Conservation (phyloP, 2,888 invertebrate genomes). For the Suillia variegata region DNA sequence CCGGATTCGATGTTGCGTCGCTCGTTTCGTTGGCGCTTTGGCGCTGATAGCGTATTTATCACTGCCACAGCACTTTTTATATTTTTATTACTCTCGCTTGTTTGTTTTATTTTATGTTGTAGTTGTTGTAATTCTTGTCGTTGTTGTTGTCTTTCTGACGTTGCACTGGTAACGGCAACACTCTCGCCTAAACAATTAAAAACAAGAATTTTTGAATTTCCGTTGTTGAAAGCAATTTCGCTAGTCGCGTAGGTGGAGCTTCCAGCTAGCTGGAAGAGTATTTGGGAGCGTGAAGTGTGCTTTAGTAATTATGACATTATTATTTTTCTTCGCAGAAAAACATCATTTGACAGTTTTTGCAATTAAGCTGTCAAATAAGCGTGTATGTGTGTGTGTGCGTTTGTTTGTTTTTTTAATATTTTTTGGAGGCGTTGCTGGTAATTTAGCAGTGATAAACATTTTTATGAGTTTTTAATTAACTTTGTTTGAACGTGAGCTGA, state of each 20-base stretch:
- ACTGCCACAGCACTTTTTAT: neutral
- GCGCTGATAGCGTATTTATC: neutral
- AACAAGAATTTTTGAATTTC: neutral
- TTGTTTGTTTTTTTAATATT: too few relatives aligned
- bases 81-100: neutral
- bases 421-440: neutral
- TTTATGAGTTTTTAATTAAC: constrained; percentile 50
- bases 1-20: neutral
- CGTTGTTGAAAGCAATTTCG: neutral
- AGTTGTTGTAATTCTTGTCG: neutral
- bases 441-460: constrained; percentile 31
- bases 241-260: too few relatives aligned
- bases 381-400: neutral
- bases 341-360: neutral
- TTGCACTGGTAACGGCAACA: neutral
- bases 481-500: constrained; percentile 12
- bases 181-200: neutral
- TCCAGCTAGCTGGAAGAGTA: neutral
- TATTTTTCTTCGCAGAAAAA: too few relatives aligned
- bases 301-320: neutral
- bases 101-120: too few relatives aligned
- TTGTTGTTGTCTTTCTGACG: neutral
- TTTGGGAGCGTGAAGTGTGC: neutral
- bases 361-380: neutral
- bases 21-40: neutral